Conservation (phyloP, 2,797 vertebrate species). For the Salarias fasciatus region DNA sequence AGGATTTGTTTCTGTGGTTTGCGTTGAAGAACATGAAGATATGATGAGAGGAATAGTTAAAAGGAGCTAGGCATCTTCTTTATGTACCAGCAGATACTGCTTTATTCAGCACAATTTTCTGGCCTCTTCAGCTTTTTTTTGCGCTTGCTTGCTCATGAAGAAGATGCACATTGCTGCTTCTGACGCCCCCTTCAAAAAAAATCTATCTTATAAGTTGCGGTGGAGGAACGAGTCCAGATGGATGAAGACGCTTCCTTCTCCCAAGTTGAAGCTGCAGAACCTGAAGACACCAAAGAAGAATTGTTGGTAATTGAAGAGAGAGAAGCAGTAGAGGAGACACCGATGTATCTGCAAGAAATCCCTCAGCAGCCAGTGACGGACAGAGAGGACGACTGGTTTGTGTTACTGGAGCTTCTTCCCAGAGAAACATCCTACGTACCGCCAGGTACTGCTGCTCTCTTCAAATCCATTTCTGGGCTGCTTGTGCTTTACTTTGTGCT, state of each 20-base stretch:
- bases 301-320: conserved; percentile 36
- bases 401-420: conserved; percentile 55
- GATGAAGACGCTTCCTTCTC: conserved; percentile 26
- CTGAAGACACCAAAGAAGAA: conserved; percentile 35
- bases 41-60: no score
- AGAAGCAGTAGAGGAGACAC: conserved; percentile 19
- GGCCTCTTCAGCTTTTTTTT: conserved; percentile 3
- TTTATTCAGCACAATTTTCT: not conserved
- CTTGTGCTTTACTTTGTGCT: conserved; percentile 1
- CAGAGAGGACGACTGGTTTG: conserved; percentile 68
- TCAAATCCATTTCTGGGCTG: not conserved
- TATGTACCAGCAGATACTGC: no score
- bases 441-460: conserved; percentile 56
- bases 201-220: conserved; percentile 48
- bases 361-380: conserved; percentile 12
- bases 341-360: conserved; percentile 13
- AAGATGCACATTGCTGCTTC: not conserved
- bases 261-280: conserved; percentile 7
- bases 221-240: conserved; percentile 1
- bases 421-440: conserved; percentile 40
- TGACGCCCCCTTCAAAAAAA: conserved; percentile 3
- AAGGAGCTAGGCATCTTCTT: no score
- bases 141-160: conserved; percentile 4
- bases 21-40: no score
- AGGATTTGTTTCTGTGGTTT: no score